These are phyloP conservation scores for Apostichopus japonicus DNA, from an alignment of 35 echinoderm and acorn worm species.

Conservation along the genomic window DNA sequence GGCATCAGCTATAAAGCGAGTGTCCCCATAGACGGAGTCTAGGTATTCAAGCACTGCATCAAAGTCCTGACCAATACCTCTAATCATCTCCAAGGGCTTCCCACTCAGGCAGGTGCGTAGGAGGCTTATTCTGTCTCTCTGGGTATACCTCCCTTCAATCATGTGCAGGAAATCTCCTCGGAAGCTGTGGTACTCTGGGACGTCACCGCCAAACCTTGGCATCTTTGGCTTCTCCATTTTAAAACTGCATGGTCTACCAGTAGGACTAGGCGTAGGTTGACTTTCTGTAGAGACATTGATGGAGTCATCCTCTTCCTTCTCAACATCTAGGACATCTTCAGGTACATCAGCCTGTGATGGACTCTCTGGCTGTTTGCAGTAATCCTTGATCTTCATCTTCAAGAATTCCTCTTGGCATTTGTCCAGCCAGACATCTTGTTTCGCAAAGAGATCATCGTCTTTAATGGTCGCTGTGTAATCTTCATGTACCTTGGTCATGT, in stretches of 20 bases:
- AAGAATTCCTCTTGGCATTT: conserved; percentile 54
- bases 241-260: not conserved
- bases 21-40: conserved; percentile 74
- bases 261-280: not conserved
- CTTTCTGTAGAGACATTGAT: not conserved
- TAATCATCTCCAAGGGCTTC: conserved; percentile 57
- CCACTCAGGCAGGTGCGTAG: conserved; percentile 31
- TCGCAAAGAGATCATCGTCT: conserved; percentile 1
- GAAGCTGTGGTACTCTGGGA: conserved; percentile 71
- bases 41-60: conserved; percentile 66
- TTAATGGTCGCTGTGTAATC: conserved; percentile 9
- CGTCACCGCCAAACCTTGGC: conserved; percentile 75
- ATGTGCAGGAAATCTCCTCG: conserved; percentile 68
- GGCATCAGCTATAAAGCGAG: conserved; percentile 60
- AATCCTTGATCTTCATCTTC: conserved; percentile 22
- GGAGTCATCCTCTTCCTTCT: not conserved
- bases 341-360: not conserved
- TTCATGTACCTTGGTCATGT: conserved; percentile 7
- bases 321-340: not conserved
- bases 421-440: conserved; percentile 35
- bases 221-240: conserved; percentile 81
- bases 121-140: conserved; percentile 9
- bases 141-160: conserved; percentile 32
- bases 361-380: conserved; percentile 12
- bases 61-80: conserved; percentile 65